phyloP scores from a whole-genome alignment of 2,113 vertebrate species.

The Muntiacus muntjak region DNA sequence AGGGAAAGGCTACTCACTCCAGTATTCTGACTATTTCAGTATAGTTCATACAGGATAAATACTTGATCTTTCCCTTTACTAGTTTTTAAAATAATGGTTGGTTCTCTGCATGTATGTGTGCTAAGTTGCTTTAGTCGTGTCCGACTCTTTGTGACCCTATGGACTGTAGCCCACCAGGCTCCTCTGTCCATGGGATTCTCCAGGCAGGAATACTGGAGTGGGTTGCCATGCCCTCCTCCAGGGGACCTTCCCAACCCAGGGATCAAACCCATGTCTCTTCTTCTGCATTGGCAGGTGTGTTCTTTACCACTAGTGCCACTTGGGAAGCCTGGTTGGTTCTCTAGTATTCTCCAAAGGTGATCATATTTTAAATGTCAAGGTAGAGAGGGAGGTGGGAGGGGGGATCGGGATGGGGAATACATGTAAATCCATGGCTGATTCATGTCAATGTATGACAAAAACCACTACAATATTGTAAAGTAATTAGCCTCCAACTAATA shows the following conservation, averaged over 20 bases:
- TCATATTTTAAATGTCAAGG: not conserved
- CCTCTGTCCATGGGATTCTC: not conserved
- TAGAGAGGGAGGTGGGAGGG: no score
- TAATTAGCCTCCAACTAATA: no score
- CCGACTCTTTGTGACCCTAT: not conserved
- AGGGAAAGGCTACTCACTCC: not conserved
- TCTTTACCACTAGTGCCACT: not conserved
- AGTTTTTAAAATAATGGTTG: slow-evolving; percentile 38
- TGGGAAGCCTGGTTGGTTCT: not conserved
- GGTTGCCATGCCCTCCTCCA: not conserved
- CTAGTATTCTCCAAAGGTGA: not conserved
- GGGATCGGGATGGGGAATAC: no score
- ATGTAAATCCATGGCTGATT: no score
- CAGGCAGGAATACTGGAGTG: not conserved
- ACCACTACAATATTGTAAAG: no score
- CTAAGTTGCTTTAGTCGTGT: not conserved
- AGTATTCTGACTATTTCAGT: not conserved
- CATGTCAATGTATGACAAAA: no score
- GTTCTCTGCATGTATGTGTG: not conserved
- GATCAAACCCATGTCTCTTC: not conserved
- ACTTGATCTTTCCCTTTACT: slow-evolving; percentile 18
- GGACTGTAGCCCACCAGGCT: not conserved
- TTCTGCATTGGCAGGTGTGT: not conserved
- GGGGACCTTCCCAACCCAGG: not conserved
- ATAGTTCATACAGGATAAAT: not conserved